Evolutionary conservation across 2,113 vertebrate species (phyloP), one percentile per base, ranked within the genome.

Genomic region (Cairina moschata): DNA sequence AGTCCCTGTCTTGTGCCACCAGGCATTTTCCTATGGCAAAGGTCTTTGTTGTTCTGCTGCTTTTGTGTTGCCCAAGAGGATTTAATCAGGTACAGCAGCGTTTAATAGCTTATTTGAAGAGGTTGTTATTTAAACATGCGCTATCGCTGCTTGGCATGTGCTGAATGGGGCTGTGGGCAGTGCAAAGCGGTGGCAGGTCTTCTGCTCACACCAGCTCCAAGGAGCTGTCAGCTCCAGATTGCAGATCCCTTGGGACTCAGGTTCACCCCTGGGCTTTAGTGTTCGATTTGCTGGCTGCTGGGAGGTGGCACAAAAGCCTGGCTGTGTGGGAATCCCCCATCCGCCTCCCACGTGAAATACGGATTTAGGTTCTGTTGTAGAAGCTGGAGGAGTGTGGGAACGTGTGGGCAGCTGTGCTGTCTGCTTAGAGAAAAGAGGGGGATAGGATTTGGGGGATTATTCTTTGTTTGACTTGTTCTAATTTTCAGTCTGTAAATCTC

Each of bases 301-400:
- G 32, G 26, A 0, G 0, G 42, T 46, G 29, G 40, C 29, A 44
- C 32, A 4, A 7, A 1, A 2, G 29, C 25, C 17, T 6, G 3
- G 36, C 11, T 58, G 11, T 0, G 2, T 55, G 38, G 52, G 62
- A 60, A 69, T 34, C 25, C 9, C 25, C 29, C 21, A 3, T 9
- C 7, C 13, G 23, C 16, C n/a, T 83, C 0, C 32, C 20, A 10
- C 2, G 1, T 22, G 31, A 58, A 66, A 55, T 23, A 17, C 0
- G 25, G 58, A 36, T 67, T 81, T 17, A 50, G 28, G 44, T 55
- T 36, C 42, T 42, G 31, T 31, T 40, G 32, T 28, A 31, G 66
- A 59, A 83, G 63, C 34, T 0, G 1, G 50, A 83, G 79, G 50
- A 58, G 36, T 55, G 66, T 6, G 55, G 44, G 68, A 55, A 54